These are phyloP conservation scores for Thamnophis elegans DNA, from an alignment of 2,797 vertebrate species.

Conservation along the genomic window DNA sequence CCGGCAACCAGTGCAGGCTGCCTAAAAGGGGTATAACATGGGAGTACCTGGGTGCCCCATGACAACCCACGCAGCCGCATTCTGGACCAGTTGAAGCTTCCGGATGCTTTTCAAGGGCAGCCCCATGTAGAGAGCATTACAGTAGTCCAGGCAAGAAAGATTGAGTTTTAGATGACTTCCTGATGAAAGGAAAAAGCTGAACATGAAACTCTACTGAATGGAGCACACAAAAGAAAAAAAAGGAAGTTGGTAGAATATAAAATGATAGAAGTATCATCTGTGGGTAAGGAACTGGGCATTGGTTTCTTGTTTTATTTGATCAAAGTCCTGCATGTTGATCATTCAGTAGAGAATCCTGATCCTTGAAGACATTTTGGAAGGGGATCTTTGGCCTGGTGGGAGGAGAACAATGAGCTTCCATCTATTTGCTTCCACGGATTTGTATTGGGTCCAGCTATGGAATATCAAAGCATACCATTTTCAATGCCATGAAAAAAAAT, in stretches of 20 bases:
- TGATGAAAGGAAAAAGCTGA: neutral
- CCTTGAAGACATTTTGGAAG: neutral
- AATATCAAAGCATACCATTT: neutral
- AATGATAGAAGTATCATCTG: neutral
- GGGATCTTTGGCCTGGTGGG: neutral
- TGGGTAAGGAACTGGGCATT: neutral
- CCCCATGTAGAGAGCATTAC: too few relatives aligned
- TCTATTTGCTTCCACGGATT: neutral
- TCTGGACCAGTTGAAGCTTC: too few relatives aligned
- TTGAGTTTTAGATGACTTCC: neutral
- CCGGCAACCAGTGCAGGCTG: too few relatives aligned
- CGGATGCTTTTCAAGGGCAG: too few relatives aligned
- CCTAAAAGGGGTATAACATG: too few relatives aligned
- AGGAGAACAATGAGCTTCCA: neutral
- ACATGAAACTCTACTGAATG: neutral
- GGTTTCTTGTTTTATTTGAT: neutral
- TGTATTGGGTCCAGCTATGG: neutral
- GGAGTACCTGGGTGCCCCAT: too few relatives aligned
- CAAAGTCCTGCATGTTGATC: neutral
- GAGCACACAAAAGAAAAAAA: neutral
- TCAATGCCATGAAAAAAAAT: neutral
- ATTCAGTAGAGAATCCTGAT: neutral
- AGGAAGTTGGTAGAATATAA: neutral
- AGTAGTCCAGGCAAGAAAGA: too few relatives aligned
- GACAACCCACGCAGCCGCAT: too few relatives aligned